These are phyloP conservation scores for Apodemia duryi DNA, from an alignment of 2,888 invertebrate genomes.

Conservation along the genomic window DNA sequence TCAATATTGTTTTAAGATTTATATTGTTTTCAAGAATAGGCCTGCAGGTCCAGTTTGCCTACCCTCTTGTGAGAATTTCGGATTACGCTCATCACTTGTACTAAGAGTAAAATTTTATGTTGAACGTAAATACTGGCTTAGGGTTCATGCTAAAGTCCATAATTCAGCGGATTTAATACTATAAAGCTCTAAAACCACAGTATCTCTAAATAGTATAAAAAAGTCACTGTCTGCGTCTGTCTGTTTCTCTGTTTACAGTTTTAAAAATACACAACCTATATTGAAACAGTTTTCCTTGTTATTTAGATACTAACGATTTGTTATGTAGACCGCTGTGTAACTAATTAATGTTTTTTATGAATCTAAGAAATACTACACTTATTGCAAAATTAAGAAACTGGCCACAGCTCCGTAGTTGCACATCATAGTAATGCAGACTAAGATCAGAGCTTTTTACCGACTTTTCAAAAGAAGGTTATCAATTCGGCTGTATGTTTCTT, in stretches of 20 bases:
- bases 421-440: too few relatives aligned
- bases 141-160: conserved; percentile 6
- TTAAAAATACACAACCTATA: background rate
- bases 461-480: too few relatives aligned
- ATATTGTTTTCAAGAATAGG: too few relatives aligned
- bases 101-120: background rate
- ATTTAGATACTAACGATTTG: background rate
- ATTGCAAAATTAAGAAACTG: too few relatives aligned
- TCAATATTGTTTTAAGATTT: too few relatives aligned
- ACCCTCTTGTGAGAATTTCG: background rate
- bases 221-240: background rate
- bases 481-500: too few relatives aligned
- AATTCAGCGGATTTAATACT: conserved; percentile 1
- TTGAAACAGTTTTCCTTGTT: background rate
- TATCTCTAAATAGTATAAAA: conserved; percentile 4
- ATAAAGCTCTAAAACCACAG: background rate
- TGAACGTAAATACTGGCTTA: conserved; percentile 9
- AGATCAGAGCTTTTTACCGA: too few relatives aligned
- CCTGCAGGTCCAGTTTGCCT: too few relatives aligned
- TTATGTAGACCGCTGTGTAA: background rate
- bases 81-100: background rate
- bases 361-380: too few relatives aligned
- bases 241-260: background rate
- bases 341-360: too few relatives aligned
- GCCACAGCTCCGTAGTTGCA: too few relatives aligned